These are phyloP conservation scores for Cremastinae sp. DNA, from an alignment of 2,888 invertebrate genomes.

Conservation along the genomic window DNA sequence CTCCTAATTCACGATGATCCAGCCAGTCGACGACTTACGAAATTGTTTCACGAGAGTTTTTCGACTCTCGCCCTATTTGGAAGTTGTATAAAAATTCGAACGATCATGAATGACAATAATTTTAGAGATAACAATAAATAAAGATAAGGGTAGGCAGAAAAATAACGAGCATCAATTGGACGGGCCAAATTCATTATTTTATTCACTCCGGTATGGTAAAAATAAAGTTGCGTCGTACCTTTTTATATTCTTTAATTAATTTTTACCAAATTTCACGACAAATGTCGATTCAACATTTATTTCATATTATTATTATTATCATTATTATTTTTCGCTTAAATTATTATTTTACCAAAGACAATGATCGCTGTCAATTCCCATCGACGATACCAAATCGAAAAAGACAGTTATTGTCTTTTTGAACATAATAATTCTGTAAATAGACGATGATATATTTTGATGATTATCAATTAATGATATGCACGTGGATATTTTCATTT, in stretches of 20 bases:
- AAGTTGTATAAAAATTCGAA: no score
- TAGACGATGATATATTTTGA: conserved; percentile 12
- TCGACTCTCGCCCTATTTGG: no score
- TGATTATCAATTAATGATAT: background rate
- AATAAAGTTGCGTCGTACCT: background rate
- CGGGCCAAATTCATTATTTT: conserved; percentile 1
- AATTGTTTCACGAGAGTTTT: no score
- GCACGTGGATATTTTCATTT: conserved; percentile 22
- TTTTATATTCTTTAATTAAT: conserved; percentile 32
- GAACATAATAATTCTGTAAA: conserved; percentile 5
- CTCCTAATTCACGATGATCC: no score
- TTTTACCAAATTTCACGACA: conserved; percentile 5
- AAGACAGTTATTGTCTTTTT: conserved; percentile 35
- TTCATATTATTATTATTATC: background rate
- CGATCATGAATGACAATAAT: conserved; percentile 16
- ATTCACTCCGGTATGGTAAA: conserved; percentile 16
- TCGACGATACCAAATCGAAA: conserved; percentile 58
- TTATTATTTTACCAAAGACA: conserved; percentile 59
- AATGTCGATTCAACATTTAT: background rate
- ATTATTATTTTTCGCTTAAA: no score
- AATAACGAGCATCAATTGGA: background rate
- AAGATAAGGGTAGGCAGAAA: conserved; percentile 16
- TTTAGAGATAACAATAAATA: conserved; percentile 39
- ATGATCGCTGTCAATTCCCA: conserved; percentile 43
- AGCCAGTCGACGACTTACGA: no score